Base-by-base conservation (phyloP, 2,888 invertebrate genomes). In the Rhopalosiphum nymphaeae region DNA sequence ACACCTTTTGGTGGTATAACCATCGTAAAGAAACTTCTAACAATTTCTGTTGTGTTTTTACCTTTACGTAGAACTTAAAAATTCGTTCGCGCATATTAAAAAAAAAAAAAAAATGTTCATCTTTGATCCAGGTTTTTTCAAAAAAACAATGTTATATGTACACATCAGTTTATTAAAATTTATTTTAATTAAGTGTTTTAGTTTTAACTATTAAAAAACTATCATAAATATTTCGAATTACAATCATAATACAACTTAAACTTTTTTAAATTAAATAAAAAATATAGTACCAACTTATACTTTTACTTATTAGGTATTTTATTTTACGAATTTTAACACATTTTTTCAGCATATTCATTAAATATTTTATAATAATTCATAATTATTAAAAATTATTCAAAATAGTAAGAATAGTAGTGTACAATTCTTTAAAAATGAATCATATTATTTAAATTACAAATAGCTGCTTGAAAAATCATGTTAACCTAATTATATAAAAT, bases 81-180 rank as follows among this genome's bases (percentile, higher is more conserved):
- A 88, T 53, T 67, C 87, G 1, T 36, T 36, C 67, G 21, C 0
- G 92, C 67, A 88, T 49, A 87, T 29, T 36, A 53, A 92, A 67
- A 91, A 85, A 91, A 53, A n/a, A n/a, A n/a, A 57, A n/a, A 44
- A 57, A n/a, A 44, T 91, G 85, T 91, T 91, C 91, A 46, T 91
- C 85, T 85, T 91, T 91, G 36, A 86, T 57, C n/a, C 46, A 86
- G 44, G 29, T 49, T 5, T 42, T 86, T 87, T 9, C 26, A 49
- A 36, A 56, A 61, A 61, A n/a, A 91, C 84, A 16, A 53, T 53
- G 42, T 78, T 84, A 16, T 91, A n/a, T 78, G 13, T 53, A 87
- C 29, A 13, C 42, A 57, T 26, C 46, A 46, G 61, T 61, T 44
- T 78, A 36, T 78, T 36, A 21, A 3, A 36, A 78, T 36, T 78